Conservation (phyloP, 2,888 invertebrate genomes). For the Drosophila macrospina region DNA sequence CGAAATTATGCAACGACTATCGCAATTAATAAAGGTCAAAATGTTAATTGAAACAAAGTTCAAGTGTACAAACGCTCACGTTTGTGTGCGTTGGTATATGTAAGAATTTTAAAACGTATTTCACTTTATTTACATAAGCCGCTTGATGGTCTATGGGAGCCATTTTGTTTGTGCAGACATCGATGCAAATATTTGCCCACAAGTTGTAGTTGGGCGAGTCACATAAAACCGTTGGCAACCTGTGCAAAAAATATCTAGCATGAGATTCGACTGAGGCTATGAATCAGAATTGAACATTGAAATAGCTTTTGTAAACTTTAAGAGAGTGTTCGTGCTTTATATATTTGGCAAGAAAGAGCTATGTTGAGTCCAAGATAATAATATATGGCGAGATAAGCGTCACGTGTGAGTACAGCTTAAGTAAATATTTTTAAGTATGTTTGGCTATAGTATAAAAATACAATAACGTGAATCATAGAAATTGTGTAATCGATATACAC, state of each 20-base stretch:
- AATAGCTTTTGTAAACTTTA: too few species aligned
- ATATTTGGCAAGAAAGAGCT: background rate
- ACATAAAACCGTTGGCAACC: slow-evolving; percentile 1
- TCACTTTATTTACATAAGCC: slow-evolving; percentile 22
- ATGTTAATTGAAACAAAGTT: slow-evolving; percentile 65
- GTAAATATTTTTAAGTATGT: background rate
- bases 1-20: slow-evolving; percentile 52
- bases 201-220: slow-evolving; percentile 15
- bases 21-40: slow-evolving; percentile 69
- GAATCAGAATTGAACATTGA: background rate
- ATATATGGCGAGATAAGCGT: background rate
- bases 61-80: slow-evolving; percentile 21
- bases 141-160: slow-evolving; percentile 8
- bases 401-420: background rate
- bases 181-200: slow-evolving; percentile 49
- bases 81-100: background rate
- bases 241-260: background rate
- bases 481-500: slow-evolving; percentile 18
- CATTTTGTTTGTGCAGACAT: slow-evolving; percentile 50
- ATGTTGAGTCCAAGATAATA: background rate
- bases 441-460: slow-evolving; percentile 1
- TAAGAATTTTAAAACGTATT: slow-evolving; percentile 5
- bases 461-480: slow-evolving; percentile 22
- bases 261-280: slow-evolving; percentile 5
- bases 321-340: background rate